Evolutionary conservation across 2,888 invertebrate genomes (phyloP), one percentile per base, ranked within the genome.

Genomic region (Elegia similella): DNA sequence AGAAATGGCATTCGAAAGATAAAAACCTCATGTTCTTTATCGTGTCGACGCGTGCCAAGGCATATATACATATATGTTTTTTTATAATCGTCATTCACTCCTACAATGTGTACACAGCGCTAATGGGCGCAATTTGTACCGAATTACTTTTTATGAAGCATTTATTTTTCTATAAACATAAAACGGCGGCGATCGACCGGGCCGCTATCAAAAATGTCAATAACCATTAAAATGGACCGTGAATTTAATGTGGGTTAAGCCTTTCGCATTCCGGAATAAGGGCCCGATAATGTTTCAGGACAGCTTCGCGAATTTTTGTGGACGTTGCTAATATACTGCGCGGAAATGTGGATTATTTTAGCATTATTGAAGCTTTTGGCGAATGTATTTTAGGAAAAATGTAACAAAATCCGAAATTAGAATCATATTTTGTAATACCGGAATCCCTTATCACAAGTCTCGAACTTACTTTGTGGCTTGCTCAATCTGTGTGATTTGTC

Each of bases 111-210:
- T 58, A 58, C 57, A 52, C 58, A 15, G 44, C 60, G 62, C 63
- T 69, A 69, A 68, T 64, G 62, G 61, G 50, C 47, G 48, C 60
- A 59, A 68, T 67, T 72, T 68, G 63, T 58, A 63, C 59, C 59
- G 62, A 62, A 68, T 65, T 62, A 58, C 57, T 60, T 53, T 66
- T 66, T 63, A 63, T 65, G 63, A 63, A 65, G 62, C 65, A 60
- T 64, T 68, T 59, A 65, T 63, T 62, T 66, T 61, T 62, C 62
- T 64, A 62, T 62, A 60, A 60, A 55, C 64, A 62, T 66, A 62
- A 66, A 67, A 60, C 46, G 52, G 56, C 47, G 47, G 56, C 58
- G 52, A 56, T 59, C 59, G 30, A 23, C 54, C 44, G 56, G 52
- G 55, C 23, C 38, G 56, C 61, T 59, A 63, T 63, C 62, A 58